Base-by-base conservation (phyloP, 1,140 invertebrate species). In the Hylyphantes graminicola region DNA sequence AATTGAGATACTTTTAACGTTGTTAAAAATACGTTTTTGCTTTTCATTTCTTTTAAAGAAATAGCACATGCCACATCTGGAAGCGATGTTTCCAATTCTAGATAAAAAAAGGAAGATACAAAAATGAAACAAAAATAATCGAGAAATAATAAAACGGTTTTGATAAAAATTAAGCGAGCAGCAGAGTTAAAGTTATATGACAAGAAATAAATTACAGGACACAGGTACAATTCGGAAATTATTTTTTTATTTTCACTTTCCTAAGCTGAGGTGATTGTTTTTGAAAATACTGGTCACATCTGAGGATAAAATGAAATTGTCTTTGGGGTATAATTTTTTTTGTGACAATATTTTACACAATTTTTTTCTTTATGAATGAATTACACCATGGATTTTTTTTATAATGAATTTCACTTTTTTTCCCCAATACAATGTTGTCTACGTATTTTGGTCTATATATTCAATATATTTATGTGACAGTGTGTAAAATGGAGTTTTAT, bases 261-360 rank as follows among this genome's bases (percentile, higher is more conserved):
- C 64, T 50, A 55, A 55, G 54, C 17, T 11, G 55, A 74, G 61
- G 80, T 82, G 80, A 82, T 82, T 82, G 80, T 73, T 82, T 68
- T 65, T 21, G 80, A 55, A 64, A 82, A 74, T 65, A 61, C 80
- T 65, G 65, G 80, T 82, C 80, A 82, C 51, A 35, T 35, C 35
- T 15, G 70, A 74, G 80, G 73, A 61, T 82, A 82, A 82, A 82
- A 82, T 82, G 80, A 74, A 74, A 35, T 61, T 73, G 80, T 82
- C 68, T 82, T 59, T 55, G 12, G 53, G 65, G 80, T 82, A 64
- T 82, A 82, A 82, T 82, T 82, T 68, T 82, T 82, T 82, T 82
- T 74, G 57, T 53, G 53, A 48, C 59, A 74, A 59, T 74, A 57
- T 74, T 67, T 78, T 55, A 21, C 50, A 53, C 54, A 70, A 53